Base-by-base conservation (phyloP, 2,113 vertebrate species). In the Empidonax alnorum region DNA sequence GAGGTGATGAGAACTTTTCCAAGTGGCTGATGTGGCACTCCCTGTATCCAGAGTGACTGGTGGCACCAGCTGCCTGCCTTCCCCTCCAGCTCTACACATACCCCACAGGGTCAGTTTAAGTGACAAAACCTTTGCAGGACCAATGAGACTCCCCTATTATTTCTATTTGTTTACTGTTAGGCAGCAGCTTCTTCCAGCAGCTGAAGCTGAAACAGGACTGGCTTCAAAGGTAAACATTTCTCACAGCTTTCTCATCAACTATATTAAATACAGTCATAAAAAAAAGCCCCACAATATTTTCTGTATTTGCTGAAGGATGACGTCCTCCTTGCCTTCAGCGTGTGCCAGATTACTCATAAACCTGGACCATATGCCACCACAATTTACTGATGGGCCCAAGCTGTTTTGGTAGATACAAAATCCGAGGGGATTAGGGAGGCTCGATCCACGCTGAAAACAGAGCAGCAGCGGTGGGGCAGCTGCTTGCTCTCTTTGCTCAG, bases 321-420 rank as follows among this genome's bases (percentile, higher is more conserved):
- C 97, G 97, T 98, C 97, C 98, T 98, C 98, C 97, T 98, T 98
- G 98, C 98, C 97, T 98, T 98, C 98, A 98, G 98, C 97, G 95
- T 98, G 98, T 98, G 99, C 99, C 99, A 99, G 99, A 99, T 99
- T 99, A 99, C 98, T 99, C 98, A 98, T 99, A 99, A 99, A 99
- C 99, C 99, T 99, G 98, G 98, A 99, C 99, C 99, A 99, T 99
- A 99, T 99, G 99, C 98, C 99, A 90, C 97, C 97, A 98, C 99
- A 99, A 99, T 99, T 99, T 99, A 98, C 98, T 99, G 99, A 99
- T 99, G 99, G 99, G 99, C 98, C 99, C 99, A 99, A 99, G 99
- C 99, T 99, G 99, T 99, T 99, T 99, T 98, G 98, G 98, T 98
- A 98, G 98, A 98, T 99, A 98, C 98, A 98, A 99, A 99, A 99